Evolutionary conservation across 2,113 vertebrate genomes (phyloP), one percentile per base, ranked within the genome.

Genomic region (Pelodiscus sinensis): DNA sequence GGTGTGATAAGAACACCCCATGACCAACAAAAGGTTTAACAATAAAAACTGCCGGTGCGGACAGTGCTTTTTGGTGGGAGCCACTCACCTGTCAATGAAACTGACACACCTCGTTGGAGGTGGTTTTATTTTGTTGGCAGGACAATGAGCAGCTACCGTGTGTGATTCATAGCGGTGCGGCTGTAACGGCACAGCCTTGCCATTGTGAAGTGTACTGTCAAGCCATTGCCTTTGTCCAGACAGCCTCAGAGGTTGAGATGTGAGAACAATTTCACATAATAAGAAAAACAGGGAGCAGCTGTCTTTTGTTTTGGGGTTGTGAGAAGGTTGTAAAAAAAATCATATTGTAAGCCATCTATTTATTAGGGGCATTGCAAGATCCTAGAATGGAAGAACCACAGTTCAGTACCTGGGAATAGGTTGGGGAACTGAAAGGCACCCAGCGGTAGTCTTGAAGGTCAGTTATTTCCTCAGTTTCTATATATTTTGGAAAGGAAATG

Each of bases 121-220:
- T 18, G 7, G 15, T 68, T 68, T n/a, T 62, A 29, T 31, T 29
- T 60, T 58, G 9, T 54, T 4, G 3, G 58, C 12, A 21, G 22
- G 38, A 44, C 58, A 27, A 27, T 12, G 25, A 25, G 58, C 5
- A 3, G 25, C 25, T 12, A 13, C 58, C 2, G 24, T 27, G 58
- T 9, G 2, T 11, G 13, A 6, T 24, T 62, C 15, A 29, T 27
- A 29, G 15, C 5, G 29, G 27, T 3, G 7, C 6, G 13, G 12
- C 13, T 62, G 12, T 3, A 31, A 6, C 14, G 3, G 25, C 29
- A 8, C 29, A 4, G 14, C 29, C 3, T 5, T 2, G 29, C 29
- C 8, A 3, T 60, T 60, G 11, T 60, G 13, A 27, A 25, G 25
- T 60, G 58, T 8, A 11, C 25, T 11, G 25, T 27, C 10, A 9